Base-by-base conservation (phyloP, 2,113 vertebrate species). In the Ploceus nigricollis region DNA sequence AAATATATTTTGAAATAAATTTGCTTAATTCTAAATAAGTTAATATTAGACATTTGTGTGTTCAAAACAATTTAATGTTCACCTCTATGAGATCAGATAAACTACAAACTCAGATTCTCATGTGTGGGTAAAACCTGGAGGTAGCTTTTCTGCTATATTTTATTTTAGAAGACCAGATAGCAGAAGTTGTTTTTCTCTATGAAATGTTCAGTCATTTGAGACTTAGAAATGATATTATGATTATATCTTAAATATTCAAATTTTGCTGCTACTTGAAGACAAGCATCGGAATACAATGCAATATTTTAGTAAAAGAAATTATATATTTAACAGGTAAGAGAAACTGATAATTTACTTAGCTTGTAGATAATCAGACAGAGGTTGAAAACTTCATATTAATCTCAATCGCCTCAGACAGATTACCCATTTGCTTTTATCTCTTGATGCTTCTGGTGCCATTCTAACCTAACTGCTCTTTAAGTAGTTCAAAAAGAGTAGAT, bases 401-500 rank as follows among this genome's bases (percentile, higher is more conserved):
- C 47, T 89, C 30, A 80, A 4, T 50, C 17, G 4, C 56, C n/a
- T 86, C 30, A 40, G 50, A 63, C 0, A 1, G 81, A 87, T 83
- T 84, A 50, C 7, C 3, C 13, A 27, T 47, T 82, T 40, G 2
- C 37, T 77, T 6, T 96, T 95, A 88, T 81, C 64, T 94, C 65
- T 65, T 72, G 30, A 72, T 83, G 13, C 12, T 95, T 97, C 89
- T 79, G 31, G 51, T 95, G 50, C 27, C 82, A 60, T 91, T 96
- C 97, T 83, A 95, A 78, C 33, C 28, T 89, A 76, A 92, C 60
- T 22, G 21, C 66, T 40, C 25, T 94, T 96, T 60, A 72, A 92
- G 18, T 44, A 73, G 35, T 95, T 97, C 13, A 93, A 87, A 94
- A 91, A 84, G 69, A 89, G 40, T 18, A 8, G 47, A 76, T 60